Base-by-base conservation (phyloP, 1,140 invertebrate species). In the Pseudomyrmex cubaensis region DNA sequence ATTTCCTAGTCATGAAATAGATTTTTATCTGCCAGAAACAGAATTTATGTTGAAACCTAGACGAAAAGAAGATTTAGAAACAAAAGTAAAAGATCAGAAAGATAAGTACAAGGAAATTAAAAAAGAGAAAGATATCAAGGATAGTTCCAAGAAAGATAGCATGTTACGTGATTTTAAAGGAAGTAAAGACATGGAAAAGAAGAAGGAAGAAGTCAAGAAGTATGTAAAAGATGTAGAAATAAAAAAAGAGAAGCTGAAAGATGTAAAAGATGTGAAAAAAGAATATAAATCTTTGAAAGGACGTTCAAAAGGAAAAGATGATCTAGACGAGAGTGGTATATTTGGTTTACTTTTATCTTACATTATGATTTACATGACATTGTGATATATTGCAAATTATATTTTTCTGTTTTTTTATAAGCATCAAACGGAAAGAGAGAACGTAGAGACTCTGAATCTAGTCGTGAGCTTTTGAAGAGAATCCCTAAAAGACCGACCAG, bases 1-100 rank as follows among this genome's bases (percentile, higher is more conserved):
- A 17, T 97, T 98, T 94, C 97, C 97, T 0, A 97, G 97, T 91
- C 95, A 96, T 50, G 96, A 96, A 90, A 94, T 91, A 50, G 96
- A 97, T 59, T 98, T 97, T 93, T 92, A 90, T 77, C 93, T 97
- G 57, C 96, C 97, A 0, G 96, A 97, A 74, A 92, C 92, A 66
- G 97, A 97, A 62, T 97, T 96, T 91, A 95, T 95, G 2, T 92
- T 94, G n/a, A 96, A 96, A 89, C 94, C 94, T 56, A 95, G 95
- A 84, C 95, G 95, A 83, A 96, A 95, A 83, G 95, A 96, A 17
- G 94, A 95, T 67, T 56, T 77, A 13, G 95, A 95, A 22, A 84
- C 84, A 5, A 95, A 95, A 84, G 78, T 88, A 35, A 93, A 93
- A 76, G 92, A 94, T 48, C 72, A 85, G 35, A 35, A 35, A 82